Conservation (phyloP, 1,140 invertebrate species). For the Acyrthosiphon pisum region DNA sequence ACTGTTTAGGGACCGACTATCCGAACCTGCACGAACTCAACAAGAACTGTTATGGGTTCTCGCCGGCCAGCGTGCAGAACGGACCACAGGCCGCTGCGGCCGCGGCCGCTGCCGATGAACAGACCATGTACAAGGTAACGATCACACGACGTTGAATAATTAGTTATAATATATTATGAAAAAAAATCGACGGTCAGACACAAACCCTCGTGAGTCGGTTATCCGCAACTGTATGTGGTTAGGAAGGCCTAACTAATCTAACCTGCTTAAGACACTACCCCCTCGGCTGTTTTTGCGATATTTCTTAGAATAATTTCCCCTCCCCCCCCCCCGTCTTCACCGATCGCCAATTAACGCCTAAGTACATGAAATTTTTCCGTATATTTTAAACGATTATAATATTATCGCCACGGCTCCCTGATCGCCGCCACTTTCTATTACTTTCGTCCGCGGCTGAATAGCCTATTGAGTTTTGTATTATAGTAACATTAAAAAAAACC, state of each 20-base stretch:
- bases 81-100: conserved; percentile 46
- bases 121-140: conserved; percentile 55
- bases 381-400: background rate
- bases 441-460: conserved; percentile 21
- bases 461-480: background rate
- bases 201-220: background rate
- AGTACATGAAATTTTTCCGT: background rate
- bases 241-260: background rate
- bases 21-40: conserved; percentile 54
- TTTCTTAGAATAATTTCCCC: background rate
- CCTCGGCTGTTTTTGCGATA: background rate
- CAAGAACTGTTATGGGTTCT: conserved; percentile 55
- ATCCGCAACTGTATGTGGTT: background rate
- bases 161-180: background rate
- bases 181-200: background rate
- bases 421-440: conserved; percentile 26
- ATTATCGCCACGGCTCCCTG: conserved; percentile 11
- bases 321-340: background rate
- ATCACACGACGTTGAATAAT: background rate
- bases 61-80: conserved; percentile 55
- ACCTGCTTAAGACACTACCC: no score
- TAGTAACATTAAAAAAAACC: background rate
- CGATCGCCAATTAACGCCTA: background rate
- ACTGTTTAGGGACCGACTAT: conserved; percentile 52
- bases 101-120: conserved; percentile 39